A percentile compares a stretch with the other conserved stretches of the same genome.
Evolutionary conservation across 1,140 invertebrate species (phyloP).

Genomic region (Cyphomyrmex costatus): DNA sequence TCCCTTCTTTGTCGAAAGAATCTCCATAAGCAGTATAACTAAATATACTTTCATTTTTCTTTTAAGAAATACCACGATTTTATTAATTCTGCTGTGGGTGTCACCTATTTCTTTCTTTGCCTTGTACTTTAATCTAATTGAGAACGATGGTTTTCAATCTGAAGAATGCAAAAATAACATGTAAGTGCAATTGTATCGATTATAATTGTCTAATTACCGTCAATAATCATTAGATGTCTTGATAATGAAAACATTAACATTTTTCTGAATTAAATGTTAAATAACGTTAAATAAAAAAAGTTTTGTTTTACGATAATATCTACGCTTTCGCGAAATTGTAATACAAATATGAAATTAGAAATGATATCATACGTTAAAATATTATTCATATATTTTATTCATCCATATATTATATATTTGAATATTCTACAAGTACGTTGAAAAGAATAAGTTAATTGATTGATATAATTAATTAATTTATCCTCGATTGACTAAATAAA

Average conservation of each 20-base stretch:
- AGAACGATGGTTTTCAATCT: constrained; percentile 35
- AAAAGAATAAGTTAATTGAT: not conserved
- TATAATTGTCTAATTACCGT: not conserved
- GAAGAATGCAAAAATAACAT: not conserved
- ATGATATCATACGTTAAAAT: not conserved
- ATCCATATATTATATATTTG: not conserved
- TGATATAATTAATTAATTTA: not conserved
- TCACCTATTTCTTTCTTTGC: constrained; percentile 38
- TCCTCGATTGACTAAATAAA: not conserved
- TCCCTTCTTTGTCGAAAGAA: not conserved
- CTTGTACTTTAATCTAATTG: constrained; percentile 34
- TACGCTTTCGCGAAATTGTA: not conserved
- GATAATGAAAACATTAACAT: not conserved
- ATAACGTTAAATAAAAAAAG: not conserved
- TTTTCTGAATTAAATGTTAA: not conserved
- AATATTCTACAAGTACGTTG: not conserved
- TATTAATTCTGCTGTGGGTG: constrained; percentile 32
- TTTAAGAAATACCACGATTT: constrained; percentile 28
- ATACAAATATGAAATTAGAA: not conserved
- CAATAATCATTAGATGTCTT: constrained; percentile 2
- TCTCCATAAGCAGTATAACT: no score
- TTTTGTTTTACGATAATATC: no score
- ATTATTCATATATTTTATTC: not conserved
- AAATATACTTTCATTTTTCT: not conserved
- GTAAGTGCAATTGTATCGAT: constrained; percentile 34